These are phyloP conservation scores for Lithophane semibrunnea DNA, from an alignment of 2,888 invertebrate species.

Conservation along the genomic window DNA sequence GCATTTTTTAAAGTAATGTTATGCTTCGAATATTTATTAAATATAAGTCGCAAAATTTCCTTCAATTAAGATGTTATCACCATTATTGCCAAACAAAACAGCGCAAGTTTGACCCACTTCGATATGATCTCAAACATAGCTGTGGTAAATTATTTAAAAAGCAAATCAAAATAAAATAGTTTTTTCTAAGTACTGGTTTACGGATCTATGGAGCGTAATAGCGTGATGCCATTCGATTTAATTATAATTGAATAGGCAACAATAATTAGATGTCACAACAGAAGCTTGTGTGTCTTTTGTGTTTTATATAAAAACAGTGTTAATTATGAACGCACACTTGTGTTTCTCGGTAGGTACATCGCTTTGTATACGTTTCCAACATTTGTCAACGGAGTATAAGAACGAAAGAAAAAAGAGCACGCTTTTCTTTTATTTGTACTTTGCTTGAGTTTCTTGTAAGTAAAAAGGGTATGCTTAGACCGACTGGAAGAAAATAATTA, in stretches of 20 bases:
- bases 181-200: neutral
- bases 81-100: slow-evolving; percentile 36
- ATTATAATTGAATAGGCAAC: slow-evolving; percentile 27
- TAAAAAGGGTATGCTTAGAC: neutral
- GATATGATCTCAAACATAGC: slow-evolving; percentile 37
- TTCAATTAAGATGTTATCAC: slow-evolving; percentile 35
- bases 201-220: neutral
- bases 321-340: slow-evolving; percentile 23
- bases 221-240: slow-evolving; percentile 22
- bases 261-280: slow-evolving; percentile 29
- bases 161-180: neutral
- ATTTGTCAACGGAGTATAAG: neutral
- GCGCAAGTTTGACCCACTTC: slow-evolving; percentile 45
- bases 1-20: neutral
- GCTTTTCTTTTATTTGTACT: slow-evolving; percentile 3
- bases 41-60: slow-evolving; percentile 36
- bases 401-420: slow-evolving; percentile 11
- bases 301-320: slow-evolving; percentile 35
- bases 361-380: slow-evolving; percentile 23
- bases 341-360: slow-evolving; percentile 2
- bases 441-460: slow-evolving; percentile 2
- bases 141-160: slow-evolving; percentile 24
- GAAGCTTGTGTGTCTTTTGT: slow-evolving; percentile 13
- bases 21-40: slow-evolving; percentile 24
- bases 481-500: neutral